Percentiles rank a stretch among this genome's conserved stretches.
Evolutionary conservation across 1,140 invertebrate genomes (phyloP).

Genomic region (Metopolophium dirhodum): DNA sequence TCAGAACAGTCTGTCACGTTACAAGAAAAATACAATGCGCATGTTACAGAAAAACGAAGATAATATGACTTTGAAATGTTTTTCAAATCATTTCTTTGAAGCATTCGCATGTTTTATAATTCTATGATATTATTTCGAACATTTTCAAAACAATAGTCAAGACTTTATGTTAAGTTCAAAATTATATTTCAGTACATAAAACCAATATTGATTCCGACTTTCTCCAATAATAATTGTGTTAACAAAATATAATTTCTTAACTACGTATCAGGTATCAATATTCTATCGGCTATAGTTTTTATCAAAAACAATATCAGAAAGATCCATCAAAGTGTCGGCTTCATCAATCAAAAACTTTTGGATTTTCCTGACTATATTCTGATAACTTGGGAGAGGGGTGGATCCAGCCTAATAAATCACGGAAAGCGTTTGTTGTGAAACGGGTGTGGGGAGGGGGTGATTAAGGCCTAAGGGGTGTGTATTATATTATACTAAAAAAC

Average conservation of each 20-base stretch:
- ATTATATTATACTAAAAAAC: background rate
- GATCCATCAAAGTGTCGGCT: background rate
- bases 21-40: background rate
- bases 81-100: background rate
- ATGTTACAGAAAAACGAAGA: background rate
- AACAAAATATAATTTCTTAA: background rate
- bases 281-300: background rate
- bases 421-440: background rate
- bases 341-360: conserved; percentile 18
- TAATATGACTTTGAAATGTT: background rate
- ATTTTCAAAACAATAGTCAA: background rate
- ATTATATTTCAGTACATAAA: background rate
- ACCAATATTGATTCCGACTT: background rate
- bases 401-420: background rate
- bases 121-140: background rate
- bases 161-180: background rate
- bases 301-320: background rate
- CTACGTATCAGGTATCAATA: background rate
- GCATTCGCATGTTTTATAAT: background rate
- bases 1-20: background rate
- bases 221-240: background rate
- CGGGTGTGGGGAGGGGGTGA: background rate
- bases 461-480: background rate
- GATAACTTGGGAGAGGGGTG: background rate
- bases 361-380: background rate